These are phyloP conservation scores for Helogale parvula DNA, from an alignment of 2,113 vertebrate species.

Conservation along the genomic window DNA sequence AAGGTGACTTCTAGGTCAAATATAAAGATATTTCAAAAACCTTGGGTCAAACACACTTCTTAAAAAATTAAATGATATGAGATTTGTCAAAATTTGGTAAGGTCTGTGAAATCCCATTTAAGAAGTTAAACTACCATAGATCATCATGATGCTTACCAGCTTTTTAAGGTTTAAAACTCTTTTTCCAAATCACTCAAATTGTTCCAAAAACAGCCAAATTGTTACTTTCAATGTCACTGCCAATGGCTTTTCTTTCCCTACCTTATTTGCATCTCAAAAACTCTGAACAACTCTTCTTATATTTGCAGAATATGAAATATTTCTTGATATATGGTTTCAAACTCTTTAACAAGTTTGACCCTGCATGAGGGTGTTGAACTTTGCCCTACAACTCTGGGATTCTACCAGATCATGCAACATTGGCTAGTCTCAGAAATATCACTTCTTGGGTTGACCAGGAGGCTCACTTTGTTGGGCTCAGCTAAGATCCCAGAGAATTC, in stretches of 20 bases:
- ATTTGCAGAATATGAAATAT: background rate
- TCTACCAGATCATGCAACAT: background rate
- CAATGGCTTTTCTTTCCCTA: background rate
- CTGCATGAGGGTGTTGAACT: background rate
- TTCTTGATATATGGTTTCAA: constrained; percentile 34
- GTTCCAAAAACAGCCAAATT: constrained; percentile 21
- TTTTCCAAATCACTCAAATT: background rate
- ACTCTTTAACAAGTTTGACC: background rate
- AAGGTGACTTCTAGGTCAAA: constrained; percentile 72
- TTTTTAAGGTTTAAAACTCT: constrained; percentile 55
- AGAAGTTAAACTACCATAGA: constrained; percentile 62
- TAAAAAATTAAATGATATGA: constrained; percentile 76
- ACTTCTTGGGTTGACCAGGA: background rate
- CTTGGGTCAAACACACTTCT: constrained; percentile 65
- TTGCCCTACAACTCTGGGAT: background rate
- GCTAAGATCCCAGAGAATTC: background rate
- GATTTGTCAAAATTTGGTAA: constrained; percentile 76
- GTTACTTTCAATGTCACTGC: constrained; percentile 47
- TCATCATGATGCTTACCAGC: constrained; percentile 34
- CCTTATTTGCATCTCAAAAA: background rate
- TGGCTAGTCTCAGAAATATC: background rate
- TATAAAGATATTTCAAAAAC: constrained; percentile 74
- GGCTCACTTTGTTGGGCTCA: background rate
- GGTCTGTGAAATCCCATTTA: constrained; percentile 66
- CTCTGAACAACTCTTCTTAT: background rate